These are phyloP conservation scores for Pomatostomus ruficeps DNA, from an alignment of 2,113 vertebrate genomes.

Conservation along the genomic window DNA sequence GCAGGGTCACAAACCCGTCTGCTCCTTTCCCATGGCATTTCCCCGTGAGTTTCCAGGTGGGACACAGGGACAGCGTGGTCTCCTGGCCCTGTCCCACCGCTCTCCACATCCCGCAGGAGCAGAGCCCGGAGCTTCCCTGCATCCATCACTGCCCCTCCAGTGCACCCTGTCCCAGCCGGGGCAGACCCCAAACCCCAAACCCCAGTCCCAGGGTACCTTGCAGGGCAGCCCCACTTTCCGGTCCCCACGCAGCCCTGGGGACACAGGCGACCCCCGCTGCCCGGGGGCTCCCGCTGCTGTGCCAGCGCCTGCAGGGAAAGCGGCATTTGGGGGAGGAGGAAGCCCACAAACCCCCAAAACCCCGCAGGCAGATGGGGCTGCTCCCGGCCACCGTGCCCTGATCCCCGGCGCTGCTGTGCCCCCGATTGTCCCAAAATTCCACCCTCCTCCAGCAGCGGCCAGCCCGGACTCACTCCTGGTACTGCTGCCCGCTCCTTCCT, in stretches of 20 bases:
- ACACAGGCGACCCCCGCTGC: rapidly evolving
- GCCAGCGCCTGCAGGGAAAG: rapidly evolving
- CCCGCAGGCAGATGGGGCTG: neutral
- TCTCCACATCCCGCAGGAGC: neutral
- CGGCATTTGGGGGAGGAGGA: rapidly evolving
- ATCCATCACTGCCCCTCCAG: rapidly evolving
- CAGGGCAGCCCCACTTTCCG: neutral
- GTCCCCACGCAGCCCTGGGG: neutral
- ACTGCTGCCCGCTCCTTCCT: neutral
- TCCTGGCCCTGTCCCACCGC: rapidly evolving
- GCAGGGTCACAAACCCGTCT: neutral
- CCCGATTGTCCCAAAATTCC: neutral
- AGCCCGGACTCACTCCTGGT: neutral
- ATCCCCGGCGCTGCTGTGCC: neutral
- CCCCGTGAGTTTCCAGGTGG: rapidly evolving
- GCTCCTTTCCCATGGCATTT: rapidly evolving
- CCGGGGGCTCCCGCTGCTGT: rapidly evolving
- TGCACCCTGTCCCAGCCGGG: rapidly evolving
- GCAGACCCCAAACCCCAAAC: neutral
- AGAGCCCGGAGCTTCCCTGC: neutral
- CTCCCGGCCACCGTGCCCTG: rapidly evolving
- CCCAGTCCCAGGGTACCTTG: neutral
- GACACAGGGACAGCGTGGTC: neutral
- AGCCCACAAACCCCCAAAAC: neutral
- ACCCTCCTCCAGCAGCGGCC: neutral